Evolutionary conservation across 2,888 invertebrate species (phyloP).

Genomic region (Nebria brevicollis): DNA sequence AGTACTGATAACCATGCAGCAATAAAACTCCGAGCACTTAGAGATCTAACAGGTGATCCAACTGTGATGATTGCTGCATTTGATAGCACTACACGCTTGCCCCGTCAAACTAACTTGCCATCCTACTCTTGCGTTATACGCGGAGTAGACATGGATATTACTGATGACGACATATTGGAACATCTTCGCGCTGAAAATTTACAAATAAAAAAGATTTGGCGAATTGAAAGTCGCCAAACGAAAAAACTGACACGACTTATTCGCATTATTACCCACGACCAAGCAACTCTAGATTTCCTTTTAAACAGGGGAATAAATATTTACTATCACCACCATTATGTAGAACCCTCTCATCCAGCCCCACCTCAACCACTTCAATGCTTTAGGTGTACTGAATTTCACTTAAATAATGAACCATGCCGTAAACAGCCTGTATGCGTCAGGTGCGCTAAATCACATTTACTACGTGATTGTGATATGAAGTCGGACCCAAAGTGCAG

Average conservation of each 20-base stretch:
- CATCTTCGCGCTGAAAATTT: no score
- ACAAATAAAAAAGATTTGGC: background rate
- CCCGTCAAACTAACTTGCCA: no score
- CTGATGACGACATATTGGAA: no score
- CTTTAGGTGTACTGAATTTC: background rate
- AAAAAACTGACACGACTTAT: background rate
- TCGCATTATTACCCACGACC: background rate
- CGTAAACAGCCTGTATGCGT: background rate
- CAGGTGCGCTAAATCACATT: background rate
- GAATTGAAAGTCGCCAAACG: background rate
- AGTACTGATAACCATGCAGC: no score
- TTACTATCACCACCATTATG: background rate
- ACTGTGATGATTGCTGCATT: no score
- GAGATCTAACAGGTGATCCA: no score
- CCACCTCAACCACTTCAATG: conserved; percentile 14
- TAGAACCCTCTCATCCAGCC: conserved; percentile 4
- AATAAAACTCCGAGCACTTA: no score
- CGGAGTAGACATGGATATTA: no score
- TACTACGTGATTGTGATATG: background rate
- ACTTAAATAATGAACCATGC: background rate
- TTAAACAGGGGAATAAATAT: background rate
- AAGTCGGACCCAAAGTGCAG: background rate
- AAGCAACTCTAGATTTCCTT: background rate
- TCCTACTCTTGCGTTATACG: no score
- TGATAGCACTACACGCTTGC: no score